phyloP scores from a whole-genome alignment of 2,888 invertebrate species.

The Alentia gelatinosa region DNA sequence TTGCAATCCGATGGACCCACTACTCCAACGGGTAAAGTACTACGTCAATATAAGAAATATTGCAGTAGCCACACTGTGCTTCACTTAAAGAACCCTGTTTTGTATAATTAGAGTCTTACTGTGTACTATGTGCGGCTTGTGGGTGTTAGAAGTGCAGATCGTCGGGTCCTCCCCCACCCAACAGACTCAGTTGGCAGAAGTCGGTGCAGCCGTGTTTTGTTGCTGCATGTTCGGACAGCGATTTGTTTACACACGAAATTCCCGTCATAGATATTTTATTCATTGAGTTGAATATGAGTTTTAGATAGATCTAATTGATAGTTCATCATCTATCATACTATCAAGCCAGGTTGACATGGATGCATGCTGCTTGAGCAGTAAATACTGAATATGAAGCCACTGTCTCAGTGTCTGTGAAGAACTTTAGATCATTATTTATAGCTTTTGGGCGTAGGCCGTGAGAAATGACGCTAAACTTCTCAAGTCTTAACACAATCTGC shows the following conservation, averaged over 20 bases:
- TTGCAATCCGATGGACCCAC: constrained; percentile 76
- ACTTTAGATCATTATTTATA: no score
- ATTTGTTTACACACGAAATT: background rate
- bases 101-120: background rate
- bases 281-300: no score
- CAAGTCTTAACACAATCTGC: no score
- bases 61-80: background rate
- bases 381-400: no score
- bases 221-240: background rate
- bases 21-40: constrained; percentile 68
- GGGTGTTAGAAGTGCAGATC: background rate
- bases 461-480: no score
- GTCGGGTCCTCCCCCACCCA: background rate
- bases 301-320: no score
- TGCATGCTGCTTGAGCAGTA: no score
- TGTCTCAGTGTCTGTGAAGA: no score
- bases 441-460: no score
- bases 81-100: background rate
- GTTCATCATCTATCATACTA: no score
- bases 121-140: background rate
- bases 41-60: background rate
- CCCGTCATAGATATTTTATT: no score
- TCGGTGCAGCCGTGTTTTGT: background rate
- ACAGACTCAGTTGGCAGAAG: background rate
- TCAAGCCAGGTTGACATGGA: no score